Evolutionary conservation across 2,113 vertebrate genomes (phyloP), one percentile per base, ranked within the genome.

Genomic region (Indicator indicator): DNA sequence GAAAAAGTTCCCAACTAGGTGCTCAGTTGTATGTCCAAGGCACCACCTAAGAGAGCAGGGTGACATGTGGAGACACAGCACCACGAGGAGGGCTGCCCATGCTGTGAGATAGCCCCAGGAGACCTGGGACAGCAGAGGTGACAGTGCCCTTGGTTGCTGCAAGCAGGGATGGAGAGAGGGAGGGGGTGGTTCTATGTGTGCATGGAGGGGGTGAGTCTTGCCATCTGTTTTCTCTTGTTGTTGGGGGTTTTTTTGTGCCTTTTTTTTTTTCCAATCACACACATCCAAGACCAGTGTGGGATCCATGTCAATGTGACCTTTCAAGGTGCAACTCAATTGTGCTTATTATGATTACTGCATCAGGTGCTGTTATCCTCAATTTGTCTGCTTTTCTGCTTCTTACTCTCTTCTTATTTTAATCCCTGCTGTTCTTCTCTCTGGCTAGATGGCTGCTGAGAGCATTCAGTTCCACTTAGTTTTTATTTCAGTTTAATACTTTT

Each of bases 401-500:
- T 88, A 28, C 48, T 54, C 1, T 71, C 70, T 48, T 46, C 65
- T 65, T 38, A 3, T 72, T 81, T 77, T 14, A 55, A 55, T 14
- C 71, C 36, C 67, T 0, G 2, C 56, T 80, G 74, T n/a, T 95
- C 84, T 15, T 42, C 58, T 58, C 74, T 58, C 56, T 63, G 72
- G 15, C 54, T 85, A 62, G 33, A 64, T 80, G 78, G 59, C 82
- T 89, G 68, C 58, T 67, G 84, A 88, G 89, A 93, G 52, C 68
- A 8, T 89, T 97, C 96, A 88, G 59, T 60, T 95, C 85, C 93
- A 86, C 78, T 97, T 74, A 94, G 56, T 6, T 71, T 54, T 94
- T 46, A 94, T 76, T 70, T 80, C 82, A 88, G 68, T 9, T 52
- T 79, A 95, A 97, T 70, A 24, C 74, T 64, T 79, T 83, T 26